A percentile compares a stretch with the other conserved stretches of the same genome.
These are phyloP conservation scores for Carassius gibelio DNA, from an alignment of 2,113 vertebrate species.

Conservation along the genomic window DNA sequence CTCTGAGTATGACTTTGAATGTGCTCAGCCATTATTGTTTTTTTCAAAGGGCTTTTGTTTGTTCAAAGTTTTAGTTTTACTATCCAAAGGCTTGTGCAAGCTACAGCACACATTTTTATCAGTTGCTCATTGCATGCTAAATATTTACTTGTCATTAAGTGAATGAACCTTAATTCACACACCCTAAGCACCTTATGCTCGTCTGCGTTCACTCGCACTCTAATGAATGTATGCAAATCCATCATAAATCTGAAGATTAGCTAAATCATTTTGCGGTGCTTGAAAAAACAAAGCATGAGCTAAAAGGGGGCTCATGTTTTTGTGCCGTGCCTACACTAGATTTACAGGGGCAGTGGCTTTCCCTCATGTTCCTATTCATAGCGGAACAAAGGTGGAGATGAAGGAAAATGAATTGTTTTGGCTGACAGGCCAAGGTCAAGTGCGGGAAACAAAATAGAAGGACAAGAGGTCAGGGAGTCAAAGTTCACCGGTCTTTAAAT, in stretches of 20 bases:
- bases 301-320: conserved; percentile 52
- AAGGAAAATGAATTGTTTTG: conserved; percentile 31
- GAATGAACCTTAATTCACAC: conserved; percentile 66
- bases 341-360: neutral
- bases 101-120: conserved; percentile 67
- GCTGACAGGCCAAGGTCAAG: conserved; percentile 50
- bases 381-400: conserved; percentile 19
- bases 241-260: conserved; percentile 68
- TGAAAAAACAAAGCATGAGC: conserved; percentile 62
- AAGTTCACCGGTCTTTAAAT: conserved; percentile 41
- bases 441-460: conserved; percentile 2
- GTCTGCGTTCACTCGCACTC: conserved; percentile 52
- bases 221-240: conserved; percentile 69
- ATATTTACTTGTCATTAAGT: conserved; percentile 70
- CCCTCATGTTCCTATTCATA: conserved; percentile 4
- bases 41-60: conserved; percentile 55
- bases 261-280: conserved; percentile 57
- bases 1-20: conserved; percentile 63
- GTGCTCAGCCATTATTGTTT: conserved; percentile 56
- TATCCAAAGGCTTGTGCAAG: conserved; percentile 61
- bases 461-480: conserved; percentile 49
- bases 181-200: conserved; percentile 67
- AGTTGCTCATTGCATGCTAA: conserved; percentile 65
- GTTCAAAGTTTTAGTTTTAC: conserved; percentile 59
- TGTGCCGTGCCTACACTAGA: conserved; percentile 1